Evolutionary conservation across 2,113 vertebrate genomes (phyloP).

Genomic region (Pterocles orientalis): DNA sequence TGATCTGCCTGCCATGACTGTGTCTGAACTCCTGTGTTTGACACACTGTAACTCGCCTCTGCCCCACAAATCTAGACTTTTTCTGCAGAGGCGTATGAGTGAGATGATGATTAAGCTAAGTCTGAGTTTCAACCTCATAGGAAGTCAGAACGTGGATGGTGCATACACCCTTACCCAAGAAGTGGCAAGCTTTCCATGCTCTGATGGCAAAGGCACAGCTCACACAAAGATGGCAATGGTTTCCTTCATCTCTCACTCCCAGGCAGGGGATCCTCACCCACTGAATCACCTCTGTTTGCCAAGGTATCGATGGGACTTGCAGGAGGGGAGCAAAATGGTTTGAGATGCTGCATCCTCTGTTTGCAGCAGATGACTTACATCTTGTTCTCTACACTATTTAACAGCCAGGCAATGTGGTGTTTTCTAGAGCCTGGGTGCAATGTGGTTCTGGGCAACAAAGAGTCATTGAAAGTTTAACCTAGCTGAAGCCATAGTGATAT

Average conservation of each 20-base stretch:
- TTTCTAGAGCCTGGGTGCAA: background rate
- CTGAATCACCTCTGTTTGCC: background rate
- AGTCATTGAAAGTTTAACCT: background rate
- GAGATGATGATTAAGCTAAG: background rate
- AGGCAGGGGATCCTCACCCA: background rate
- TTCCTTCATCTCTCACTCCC: background rate
- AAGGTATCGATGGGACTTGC: background rate
- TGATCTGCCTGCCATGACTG: background rate
- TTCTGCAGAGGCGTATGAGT: background rate
- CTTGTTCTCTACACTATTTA: background rate
- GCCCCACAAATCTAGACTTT: background rate
- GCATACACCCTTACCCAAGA: accelerated
- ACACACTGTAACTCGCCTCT: background rate
- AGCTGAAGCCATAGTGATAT: background rate
- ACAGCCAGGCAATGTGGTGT: accelerated
- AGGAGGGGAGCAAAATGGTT: background rate
- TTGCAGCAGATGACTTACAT: background rate
- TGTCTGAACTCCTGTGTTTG: background rate
- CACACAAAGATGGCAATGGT: background rate
- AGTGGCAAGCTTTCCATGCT: background rate
- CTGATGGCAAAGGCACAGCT: background rate
- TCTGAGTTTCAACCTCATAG: background rate
- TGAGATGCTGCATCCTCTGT: background rate
- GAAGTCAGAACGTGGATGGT: background rate
- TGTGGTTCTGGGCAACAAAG: background rate